Conservation (phyloP, 2,797 vertebrate species). For the Phoxinus dragarum region DNA sequence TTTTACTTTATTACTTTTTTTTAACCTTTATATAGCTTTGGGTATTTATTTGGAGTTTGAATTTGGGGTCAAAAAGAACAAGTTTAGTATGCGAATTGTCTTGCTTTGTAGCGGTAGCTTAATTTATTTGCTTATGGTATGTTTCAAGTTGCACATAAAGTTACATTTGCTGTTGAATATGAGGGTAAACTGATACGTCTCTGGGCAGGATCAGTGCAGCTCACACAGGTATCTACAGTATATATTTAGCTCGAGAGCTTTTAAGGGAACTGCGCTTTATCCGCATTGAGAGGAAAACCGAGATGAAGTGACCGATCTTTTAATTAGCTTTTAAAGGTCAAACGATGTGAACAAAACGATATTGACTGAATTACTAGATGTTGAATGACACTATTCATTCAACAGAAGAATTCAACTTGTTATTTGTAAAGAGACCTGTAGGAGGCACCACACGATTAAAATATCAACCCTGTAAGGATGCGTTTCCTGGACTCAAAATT, state of each 20-base stretch:
- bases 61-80: background rate
- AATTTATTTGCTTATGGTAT: background rate
- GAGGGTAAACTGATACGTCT: conserved; percentile 41
- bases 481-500: background rate
- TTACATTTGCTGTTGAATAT: background rate
- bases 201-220: conserved; percentile 25
- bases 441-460: conserved; percentile 4
- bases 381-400: background rate
- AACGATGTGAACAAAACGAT: background rate
- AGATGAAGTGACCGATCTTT: background rate
- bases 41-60: background rate
- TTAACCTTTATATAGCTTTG: background rate
- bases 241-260: conserved; percentile 40
- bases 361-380: background rate
- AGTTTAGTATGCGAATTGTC: background rate
- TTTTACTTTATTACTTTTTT: background rate
- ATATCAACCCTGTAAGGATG: background rate
- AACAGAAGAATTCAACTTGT: background rate
- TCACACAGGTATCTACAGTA: conserved; percentile 36
- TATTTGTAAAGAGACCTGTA: conserved; percentile 6
- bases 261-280: conserved; percentile 15
- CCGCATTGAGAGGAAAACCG: background rate
- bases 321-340: background rate
- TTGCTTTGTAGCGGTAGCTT: background rate
- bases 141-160: background rate